Evolutionary conservation across 2,113 vertebrate species (phyloP).

Genomic region (Phaethon lepturus): DNA sequence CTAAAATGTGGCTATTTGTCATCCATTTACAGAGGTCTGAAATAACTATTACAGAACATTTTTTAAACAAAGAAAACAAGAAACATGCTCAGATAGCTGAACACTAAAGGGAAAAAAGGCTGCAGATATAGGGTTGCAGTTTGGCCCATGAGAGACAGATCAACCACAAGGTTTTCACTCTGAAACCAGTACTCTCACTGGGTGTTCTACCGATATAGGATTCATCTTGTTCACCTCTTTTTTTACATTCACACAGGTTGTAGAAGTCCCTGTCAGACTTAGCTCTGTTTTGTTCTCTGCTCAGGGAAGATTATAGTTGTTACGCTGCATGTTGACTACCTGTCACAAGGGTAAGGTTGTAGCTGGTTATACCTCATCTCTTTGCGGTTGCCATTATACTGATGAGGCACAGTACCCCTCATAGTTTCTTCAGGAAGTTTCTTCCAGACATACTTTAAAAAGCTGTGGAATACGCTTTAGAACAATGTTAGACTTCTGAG

Average conservation of each 20-base stretch:
- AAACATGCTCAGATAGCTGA: not conserved
- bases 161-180: not conserved
- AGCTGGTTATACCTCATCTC: not conserved
- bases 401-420: not conserved
- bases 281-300: not conserved
- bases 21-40: conserved; percentile 8
- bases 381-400: not conserved
- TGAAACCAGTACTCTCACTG: not conserved
- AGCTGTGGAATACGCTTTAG: not conserved
- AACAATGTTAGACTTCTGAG: not conserved
- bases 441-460: not conserved
- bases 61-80: not conserved
- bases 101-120: not conserved
- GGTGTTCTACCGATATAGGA: not conserved
- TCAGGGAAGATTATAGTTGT: not conserved
- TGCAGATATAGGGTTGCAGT: not conserved
- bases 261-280: not conserved
- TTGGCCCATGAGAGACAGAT: not conserved
- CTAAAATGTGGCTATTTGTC: conserved; percentile 10
- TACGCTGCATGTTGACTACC: not conserved
- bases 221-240: not conserved
- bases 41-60: not conserved
- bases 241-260: not conserved
- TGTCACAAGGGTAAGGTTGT: not conserved
- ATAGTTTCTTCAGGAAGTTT: not conserved